Evolutionary conservation across 1,140 invertebrate genomes (phyloP).

Genomic region (Cepaea nemoralis): DNA sequence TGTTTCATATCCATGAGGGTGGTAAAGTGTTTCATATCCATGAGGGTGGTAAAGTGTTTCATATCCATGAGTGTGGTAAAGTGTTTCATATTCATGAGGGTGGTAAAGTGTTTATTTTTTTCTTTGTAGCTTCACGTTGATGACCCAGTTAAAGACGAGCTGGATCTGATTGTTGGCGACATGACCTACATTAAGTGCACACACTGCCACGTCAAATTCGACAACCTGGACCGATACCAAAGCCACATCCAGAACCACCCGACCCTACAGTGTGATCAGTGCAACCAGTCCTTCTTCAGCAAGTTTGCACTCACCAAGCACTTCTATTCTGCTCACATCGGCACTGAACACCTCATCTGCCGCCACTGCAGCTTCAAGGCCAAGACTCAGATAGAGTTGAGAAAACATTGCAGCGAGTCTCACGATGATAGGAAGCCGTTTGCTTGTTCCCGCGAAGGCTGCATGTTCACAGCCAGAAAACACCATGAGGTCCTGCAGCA

Average conservation of each 20-base stretch:
- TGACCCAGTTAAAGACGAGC: constrained; percentile 14
- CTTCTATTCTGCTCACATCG: constrained; percentile 39
- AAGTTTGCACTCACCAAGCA: constrained; percentile 48
- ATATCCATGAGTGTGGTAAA: no score
- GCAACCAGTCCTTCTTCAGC: constrained; percentile 41
- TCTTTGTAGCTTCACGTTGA: background rate
- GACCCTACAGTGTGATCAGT: constrained; percentile 44
- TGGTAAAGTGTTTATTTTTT: background rate
- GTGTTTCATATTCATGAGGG: no score
- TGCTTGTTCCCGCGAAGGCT: constrained; percentile 47
- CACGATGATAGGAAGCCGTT: constrained; percentile 54
- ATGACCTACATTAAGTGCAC: constrained; percentile 29
- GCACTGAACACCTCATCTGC: constrained; percentile 37
- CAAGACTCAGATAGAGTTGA: constrained; percentile 42
- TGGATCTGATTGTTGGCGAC: constrained; percentile 35
- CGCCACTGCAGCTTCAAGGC: constrained; percentile 34
- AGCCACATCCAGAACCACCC: constrained; percentile 32
- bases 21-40: no score
- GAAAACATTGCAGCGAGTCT: constrained; percentile 43
- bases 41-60: no score
- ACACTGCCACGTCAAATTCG: constrained; percentile 37
- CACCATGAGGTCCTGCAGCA: constrained; percentile 55
- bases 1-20: no score
- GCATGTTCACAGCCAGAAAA: constrained; percentile 47
- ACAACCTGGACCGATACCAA: constrained; percentile 30